Conservation (phyloP, 92 coral and sea anemone species). For the Siderastrea radians region DNA sequence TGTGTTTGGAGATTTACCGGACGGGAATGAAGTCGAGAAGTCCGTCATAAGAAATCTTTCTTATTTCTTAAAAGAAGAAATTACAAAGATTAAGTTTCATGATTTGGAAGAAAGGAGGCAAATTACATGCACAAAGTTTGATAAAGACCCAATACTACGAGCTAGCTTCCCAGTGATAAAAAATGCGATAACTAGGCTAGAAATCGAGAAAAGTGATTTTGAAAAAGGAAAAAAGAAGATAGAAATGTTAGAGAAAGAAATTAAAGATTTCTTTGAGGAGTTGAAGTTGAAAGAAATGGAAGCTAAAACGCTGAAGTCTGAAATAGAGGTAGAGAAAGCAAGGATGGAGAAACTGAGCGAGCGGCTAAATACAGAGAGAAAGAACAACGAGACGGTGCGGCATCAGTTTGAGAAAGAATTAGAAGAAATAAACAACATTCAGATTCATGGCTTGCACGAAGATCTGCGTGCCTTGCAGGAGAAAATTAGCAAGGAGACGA, state of each 20-base stretch:
- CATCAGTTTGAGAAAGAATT: neutral
- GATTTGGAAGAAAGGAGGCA: neutral
- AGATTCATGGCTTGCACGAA: conserved; percentile 5
- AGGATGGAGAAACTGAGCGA: conserved; percentile 6
- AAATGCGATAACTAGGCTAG: neutral
- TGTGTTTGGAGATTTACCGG: conserved; percentile 44
- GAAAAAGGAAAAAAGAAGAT: neutral
- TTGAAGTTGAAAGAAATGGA: neutral
- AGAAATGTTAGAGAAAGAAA: conserved; percentile 6
- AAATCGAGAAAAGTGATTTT: neutral
- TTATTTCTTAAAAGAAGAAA: conserved; percentile 30
- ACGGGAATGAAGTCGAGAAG: conserved; percentile 25
- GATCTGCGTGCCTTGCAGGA: conserved; percentile 14
- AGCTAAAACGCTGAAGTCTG: neutral
- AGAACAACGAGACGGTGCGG: conserved; percentile 1
- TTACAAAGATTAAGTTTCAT: neutral
- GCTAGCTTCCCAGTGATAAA: neutral
- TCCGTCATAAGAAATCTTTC: neutral
- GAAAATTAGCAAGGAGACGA: conserved; percentile 12
- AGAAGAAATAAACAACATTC: conserved; percentile 13
- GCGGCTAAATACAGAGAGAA: neutral
- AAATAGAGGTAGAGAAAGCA: conserved; percentile 3
- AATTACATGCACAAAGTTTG: neutral
- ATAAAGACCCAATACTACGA: conserved; percentile 9
- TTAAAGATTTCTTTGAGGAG: conserved; percentile 2